Conservation (phyloP, 2,888 invertebrate species). For the Volucella bombylans region DNA sequence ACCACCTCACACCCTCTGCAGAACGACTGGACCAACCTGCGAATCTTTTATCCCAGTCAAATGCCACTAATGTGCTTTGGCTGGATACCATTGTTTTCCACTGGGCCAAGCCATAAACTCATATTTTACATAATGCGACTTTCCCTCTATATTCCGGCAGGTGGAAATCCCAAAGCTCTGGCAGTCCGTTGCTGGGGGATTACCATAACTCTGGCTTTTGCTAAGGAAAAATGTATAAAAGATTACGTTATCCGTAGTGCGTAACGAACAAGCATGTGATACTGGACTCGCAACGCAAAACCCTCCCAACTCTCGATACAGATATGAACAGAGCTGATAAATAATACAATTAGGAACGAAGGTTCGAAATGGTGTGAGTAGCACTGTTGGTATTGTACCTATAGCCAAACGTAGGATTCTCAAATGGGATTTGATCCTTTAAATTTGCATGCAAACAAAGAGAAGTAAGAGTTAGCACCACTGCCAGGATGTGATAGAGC, state of each 20-base stretch:
- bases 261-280: conserved; percentile 17
- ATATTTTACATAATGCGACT: conserved; percentile 63
- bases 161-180: conserved; percentile 56
- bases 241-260: conserved; percentile 24
- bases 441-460: conserved; percentile 6
- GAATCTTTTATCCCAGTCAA: conserved; percentile 29
- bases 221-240: conserved; percentile 23
- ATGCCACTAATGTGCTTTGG: neutral
- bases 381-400: neutral
- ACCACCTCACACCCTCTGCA: conserved; percentile 48
- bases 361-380: neutral
- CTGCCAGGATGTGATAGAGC: neutral
- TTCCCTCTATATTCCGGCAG: conserved; percentile 32
- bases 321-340: conserved; percentile 60
- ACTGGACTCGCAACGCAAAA: conserved; percentile 18
- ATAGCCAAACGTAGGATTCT: conserved; percentile 4
- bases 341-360: conserved; percentile 66
- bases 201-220: conserved; percentile 54
- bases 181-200: conserved; percentile 51
- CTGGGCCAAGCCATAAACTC: conserved; percentile 63
- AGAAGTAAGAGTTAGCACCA: neutral
- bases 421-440: conserved; percentile 30
- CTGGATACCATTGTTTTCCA: conserved; percentile 9
- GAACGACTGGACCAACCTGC: neutral
- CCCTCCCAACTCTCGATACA: conserved; percentile 22